phyloP scores from a whole-genome alignment of 2,797 vertebrate species.

The Acipenser ruthenus region DNA sequence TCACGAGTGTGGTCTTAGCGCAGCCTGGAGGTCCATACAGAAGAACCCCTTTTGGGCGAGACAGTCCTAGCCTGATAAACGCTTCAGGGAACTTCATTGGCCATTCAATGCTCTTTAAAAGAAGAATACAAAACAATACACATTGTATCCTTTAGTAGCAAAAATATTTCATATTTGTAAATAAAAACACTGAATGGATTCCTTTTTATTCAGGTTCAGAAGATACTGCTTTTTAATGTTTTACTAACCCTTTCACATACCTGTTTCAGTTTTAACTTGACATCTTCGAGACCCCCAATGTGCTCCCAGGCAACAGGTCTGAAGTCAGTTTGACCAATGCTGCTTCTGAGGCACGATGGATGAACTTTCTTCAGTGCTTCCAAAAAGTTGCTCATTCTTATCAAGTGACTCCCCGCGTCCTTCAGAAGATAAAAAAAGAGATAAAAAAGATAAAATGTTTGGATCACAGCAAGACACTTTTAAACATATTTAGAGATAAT shows the following conservation, averaged over 20 bases:
- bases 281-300: conserved; percentile 84
- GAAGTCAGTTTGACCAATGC: conserved; percentile 70
- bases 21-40: conserved; percentile 88
- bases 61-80: conserved; percentile 75
- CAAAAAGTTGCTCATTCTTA: conserved; percentile 67
- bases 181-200: too few species aligned
- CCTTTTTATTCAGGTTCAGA: too few species aligned
- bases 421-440: conserved; percentile 32
- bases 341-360: conserved; percentile 76
- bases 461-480: too few species aligned
- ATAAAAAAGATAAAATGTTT: background rate
- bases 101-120: conserved; percentile 80
- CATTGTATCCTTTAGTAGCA: background rate
- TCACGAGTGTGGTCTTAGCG: conserved; percentile 84
- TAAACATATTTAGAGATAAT: too few species aligned
- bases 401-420: conserved; percentile 38
- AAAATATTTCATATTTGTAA: too few species aligned
- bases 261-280: conserved; percentile 86
- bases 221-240: background rate
- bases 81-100: conserved; percentile 81
- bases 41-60: conserved; percentile 74
- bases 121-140: background rate
- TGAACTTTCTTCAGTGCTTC: conserved; percentile 73
- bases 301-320: conserved; percentile 76
- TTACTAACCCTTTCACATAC: conserved; percentile 37